Percentiles rank a stretch among this genome's conserved stretches.
These are phyloP conservation scores for Atethmia centrago DNA, from an alignment of 2,888 invertebrate genomes.

Conservation along the genomic window DNA sequence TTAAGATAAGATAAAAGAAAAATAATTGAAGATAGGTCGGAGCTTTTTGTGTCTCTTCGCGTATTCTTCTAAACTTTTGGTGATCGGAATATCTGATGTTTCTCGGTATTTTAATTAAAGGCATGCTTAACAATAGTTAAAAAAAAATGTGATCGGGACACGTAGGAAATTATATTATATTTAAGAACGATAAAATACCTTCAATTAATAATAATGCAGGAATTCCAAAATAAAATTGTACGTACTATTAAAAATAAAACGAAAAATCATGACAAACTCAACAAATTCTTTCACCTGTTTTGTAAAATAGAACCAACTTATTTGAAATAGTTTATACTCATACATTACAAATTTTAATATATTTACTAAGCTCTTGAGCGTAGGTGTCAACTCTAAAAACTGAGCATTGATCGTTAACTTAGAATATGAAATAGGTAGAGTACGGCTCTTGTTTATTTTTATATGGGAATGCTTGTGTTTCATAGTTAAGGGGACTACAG, in stretches of 20 bases:
- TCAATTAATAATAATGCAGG: too few relatives aligned
- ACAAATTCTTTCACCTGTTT: background rate
- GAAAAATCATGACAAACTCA: background rate
- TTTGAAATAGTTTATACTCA: background rate
- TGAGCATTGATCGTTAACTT: conserved; percentile 8
- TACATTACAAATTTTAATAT: conserved; percentile 8
- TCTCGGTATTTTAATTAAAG: background rate
- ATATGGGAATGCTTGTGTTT: background rate
- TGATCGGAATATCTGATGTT: background rate
- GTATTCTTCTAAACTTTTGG: too few relatives aligned
- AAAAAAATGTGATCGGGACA: background rate
- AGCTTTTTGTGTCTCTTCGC: background rate
- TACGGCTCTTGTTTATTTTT: conserved; percentile 1
- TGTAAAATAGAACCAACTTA: background rate
- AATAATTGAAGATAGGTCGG: too few relatives aligned
- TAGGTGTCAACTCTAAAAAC: conserved; percentile 15
- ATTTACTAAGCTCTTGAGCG: conserved; percentile 5
- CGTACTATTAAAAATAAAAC: too few relatives aligned
- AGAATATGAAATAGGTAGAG: background rate
- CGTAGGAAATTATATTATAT: background rate
- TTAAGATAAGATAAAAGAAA: background rate
- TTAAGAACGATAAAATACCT: background rate
- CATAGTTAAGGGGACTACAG: too few relatives aligned
- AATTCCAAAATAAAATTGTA: background rate
- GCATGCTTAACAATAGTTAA: background rate